Conservation (phyloP, 2,113 vertebrate species). For the Thryonomys swinderianus region DNA sequence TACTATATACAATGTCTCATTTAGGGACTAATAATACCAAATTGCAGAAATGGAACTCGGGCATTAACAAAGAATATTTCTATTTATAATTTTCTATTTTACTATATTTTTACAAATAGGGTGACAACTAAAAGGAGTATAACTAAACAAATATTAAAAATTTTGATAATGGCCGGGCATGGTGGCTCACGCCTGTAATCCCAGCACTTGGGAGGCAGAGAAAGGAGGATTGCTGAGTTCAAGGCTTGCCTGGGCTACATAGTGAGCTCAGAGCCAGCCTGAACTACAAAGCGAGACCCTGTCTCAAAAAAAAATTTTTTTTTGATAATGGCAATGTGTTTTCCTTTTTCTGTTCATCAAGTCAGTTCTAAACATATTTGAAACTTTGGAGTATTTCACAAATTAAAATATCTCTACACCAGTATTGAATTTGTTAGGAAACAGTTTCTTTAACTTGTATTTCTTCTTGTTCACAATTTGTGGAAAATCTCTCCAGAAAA, state of each 20-base stretch:
- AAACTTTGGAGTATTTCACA: background rate
- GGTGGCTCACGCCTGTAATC: too few relatives aligned
- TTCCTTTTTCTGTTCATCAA: background rate
- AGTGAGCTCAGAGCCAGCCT: too few relatives aligned
- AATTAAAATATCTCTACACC: background rate
- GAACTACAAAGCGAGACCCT: too few relatives aligned
- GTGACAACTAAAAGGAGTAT: background rate
- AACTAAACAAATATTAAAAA: background rate
- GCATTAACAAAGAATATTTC: background rate
- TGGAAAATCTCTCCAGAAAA: background rate
- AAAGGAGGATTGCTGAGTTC: too few relatives aligned
- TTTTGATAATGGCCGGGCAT: background rate
- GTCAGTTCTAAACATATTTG: background rate
- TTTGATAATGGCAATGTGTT: too few relatives aligned
- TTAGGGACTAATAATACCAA: background rate
- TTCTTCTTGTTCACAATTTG: background rate
- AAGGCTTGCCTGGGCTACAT: too few relatives aligned
- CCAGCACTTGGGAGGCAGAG: too few relatives aligned
- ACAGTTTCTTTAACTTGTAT: background rate
- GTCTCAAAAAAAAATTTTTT: too few relatives aligned
- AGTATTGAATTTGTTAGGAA: background rate
- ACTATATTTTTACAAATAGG: background rate
- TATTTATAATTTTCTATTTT: background rate
- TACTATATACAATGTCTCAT: background rate
- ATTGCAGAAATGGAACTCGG: background rate